A percentile compares a stretch with the other conserved stretches of the same genome.
phyloP scores from a whole-genome alignment of 2,797 vertebrate species.

The Enteromius afrohamiltoni region DNA sequence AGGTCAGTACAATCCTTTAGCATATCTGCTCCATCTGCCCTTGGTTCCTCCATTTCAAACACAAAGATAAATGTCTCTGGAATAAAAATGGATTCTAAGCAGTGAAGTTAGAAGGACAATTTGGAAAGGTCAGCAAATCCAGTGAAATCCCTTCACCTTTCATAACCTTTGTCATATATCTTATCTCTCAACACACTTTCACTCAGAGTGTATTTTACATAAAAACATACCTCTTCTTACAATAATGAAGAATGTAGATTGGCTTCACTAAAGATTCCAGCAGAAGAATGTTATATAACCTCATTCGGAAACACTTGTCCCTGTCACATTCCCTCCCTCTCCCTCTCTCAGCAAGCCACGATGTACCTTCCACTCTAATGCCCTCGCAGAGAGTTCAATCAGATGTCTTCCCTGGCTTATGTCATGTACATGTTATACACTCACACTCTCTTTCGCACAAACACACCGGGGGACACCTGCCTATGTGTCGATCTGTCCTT shows the following conservation, averaged over 20 bases:
- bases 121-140: not conserved
- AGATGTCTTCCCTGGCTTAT: slow-evolving; percentile 48
- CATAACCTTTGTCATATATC: not conserved
- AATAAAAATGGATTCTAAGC: not conserved
- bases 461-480: slow-evolving; percentile 2
- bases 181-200: not conserved
- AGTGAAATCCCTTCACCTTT: not conserved
- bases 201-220: not conserved
- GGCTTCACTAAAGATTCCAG: slow-evolving; percentile 7
- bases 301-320: not conserved
- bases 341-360: slow-evolving; percentile 21
- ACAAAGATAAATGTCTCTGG: not conserved
- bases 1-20: not conserved
- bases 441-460: not conserved
- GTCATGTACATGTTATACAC: slow-evolving; percentile 9
- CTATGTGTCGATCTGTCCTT: not conserved
- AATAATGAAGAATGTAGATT: not conserved
- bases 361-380: slow-evolving; percentile 52
- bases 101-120: not conserved
- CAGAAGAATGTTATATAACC: slow-evolving; percentile 1
- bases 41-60: not conserved
- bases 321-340: not conserved
- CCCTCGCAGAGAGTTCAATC: slow-evolving; percentile 37
- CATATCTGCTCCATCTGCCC: not conserved
- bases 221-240: not conserved